These are phyloP conservation scores for Baccha elongata DNA, from an alignment of 2,888 invertebrate species.

Conservation along the genomic window DNA sequence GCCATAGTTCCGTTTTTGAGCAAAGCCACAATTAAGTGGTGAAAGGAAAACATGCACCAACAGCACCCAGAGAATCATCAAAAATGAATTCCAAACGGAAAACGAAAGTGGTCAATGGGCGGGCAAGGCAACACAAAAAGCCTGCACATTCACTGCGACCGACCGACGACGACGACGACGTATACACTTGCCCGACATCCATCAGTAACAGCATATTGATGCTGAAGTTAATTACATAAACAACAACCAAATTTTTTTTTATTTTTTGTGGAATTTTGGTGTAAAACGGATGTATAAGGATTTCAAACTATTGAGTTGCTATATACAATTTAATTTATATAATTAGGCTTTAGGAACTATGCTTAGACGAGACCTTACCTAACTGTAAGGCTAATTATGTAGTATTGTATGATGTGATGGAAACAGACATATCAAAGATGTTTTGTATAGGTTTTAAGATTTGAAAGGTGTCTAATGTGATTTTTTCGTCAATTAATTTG, in stretches of 20 bases:
- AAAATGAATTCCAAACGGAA: constrained; percentile 46
- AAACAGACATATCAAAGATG: too few relatives aligned
- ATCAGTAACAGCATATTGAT: background rate
- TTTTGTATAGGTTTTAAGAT: too few relatives aligned
- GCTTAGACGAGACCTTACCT: too few relatives aligned
- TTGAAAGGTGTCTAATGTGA: too few relatives aligned
- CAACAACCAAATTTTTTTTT: background rate
- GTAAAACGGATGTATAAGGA: background rate
- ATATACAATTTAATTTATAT: too few relatives aligned
- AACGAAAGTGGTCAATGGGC: constrained; percentile 58
- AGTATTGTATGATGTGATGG: too few relatives aligned
- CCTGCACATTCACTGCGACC: background rate
- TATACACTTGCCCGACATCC: background rate
- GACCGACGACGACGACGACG: too few relatives aligned
- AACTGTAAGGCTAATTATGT: too few relatives aligned
- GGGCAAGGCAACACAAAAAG: background rate
- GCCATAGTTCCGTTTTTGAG: constrained; percentile 61
- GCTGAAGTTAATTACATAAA: constrained; percentile 21
- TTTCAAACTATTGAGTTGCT: background rate
- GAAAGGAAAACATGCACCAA: constrained; percentile 59
- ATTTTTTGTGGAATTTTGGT: background rate
- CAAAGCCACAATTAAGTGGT: constrained; percentile 68
- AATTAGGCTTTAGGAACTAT: too few relatives aligned
- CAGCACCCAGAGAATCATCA: constrained; percentile 14
- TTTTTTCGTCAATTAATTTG: too few relatives aligned